Base-by-base conservation (phyloP, 2,113 vertebrate genomes). In the Rhinichthys klamathensis region DNA sequence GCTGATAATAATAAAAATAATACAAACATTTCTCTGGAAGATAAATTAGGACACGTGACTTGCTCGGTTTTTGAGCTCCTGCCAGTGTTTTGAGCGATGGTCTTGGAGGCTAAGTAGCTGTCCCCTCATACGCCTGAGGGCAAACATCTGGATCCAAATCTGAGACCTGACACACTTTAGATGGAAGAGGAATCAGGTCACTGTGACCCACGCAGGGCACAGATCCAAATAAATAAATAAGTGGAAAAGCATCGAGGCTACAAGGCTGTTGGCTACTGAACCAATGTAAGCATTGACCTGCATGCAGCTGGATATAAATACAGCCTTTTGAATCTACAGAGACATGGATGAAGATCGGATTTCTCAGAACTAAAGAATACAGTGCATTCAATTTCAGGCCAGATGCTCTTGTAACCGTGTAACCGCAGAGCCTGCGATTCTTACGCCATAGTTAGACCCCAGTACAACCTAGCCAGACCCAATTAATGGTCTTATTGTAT, bases 401-500 rank as follows among this genome's bases (percentile, higher is more conserved):
- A 81, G 63, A 69, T n/a, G 30, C 61, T 86, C 41, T 60, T 78
- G 75, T 78, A 86, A 74, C 65, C 44, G 6, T n/a, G 67, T 80
- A 69, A 83, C 73, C 72, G 6, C 18, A 54, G 21, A 61, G 67
- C 21, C 13, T 11, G 32, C 30, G 6, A 70, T 41, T 58, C 65
- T 51, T 72, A 58, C 44, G 32, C 30, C 13, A 32, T n/a, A 32
- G 21, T 80, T 79, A 80, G 74, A 82, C 77, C 60, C 70, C 30
- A 73, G 51, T 72, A 75, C 49, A 69, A 73, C 72, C n/a, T 41
- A 80, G 56, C 65, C 78, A 51, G 67, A 63, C 75, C 44, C 79
- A 80, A 77, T 78, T 85, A 90, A 90, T 85, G 87, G 82, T 75
- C 89, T 90, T 90, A 90, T 90, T 90, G 87, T 87, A 76, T 88